Conservation (phyloP, 2,113 vertebrate genomes). For the Passer montanus region DNA sequence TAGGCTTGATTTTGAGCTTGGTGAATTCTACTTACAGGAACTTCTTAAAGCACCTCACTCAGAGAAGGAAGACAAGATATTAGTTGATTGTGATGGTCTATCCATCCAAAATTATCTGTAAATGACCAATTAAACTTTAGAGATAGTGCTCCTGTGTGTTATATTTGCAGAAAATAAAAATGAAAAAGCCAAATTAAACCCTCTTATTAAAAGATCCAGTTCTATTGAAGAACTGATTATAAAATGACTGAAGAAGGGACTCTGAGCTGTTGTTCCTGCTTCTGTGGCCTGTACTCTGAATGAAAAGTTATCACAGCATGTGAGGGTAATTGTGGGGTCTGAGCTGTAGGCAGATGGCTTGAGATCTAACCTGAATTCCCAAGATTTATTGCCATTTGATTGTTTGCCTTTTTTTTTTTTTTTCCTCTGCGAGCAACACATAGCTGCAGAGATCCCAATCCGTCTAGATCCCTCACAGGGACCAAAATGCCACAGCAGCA, state of each 20-base stretch:
- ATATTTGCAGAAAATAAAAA: not conserved
- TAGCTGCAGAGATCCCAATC: not conserved
- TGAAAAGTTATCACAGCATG: rapidly evolving
- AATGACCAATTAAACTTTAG: not conserved
- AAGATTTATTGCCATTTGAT: not conserved
- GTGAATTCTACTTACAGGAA: rapidly evolving
- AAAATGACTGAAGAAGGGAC: not conserved
- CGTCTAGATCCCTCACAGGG: rapidly evolving
- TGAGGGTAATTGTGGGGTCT: not conserved
- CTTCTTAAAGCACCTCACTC: not conserved
- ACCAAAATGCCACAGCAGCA: not conserved
- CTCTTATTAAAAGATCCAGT: not conserved
- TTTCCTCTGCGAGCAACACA: rapidly evolving
- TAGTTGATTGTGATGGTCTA: not conserved
- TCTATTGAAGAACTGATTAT: not conserved
- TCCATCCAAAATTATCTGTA: not conserved
- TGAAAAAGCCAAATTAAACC: not conserved
- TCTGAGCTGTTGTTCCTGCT: not conserved
- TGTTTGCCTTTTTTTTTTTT: rapidly evolving
- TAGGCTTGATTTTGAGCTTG: not conserved
- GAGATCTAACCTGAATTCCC: not conserved
- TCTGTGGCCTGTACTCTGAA: not conserved
- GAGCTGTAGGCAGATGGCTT: not conserved
- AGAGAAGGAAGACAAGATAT: not conserved
- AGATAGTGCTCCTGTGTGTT: not conserved